These are phyloP conservation scores for Otocyon megalotis DNA, from an alignment of 2,113 vertebrate genomes.

Conservation along the genomic window DNA sequence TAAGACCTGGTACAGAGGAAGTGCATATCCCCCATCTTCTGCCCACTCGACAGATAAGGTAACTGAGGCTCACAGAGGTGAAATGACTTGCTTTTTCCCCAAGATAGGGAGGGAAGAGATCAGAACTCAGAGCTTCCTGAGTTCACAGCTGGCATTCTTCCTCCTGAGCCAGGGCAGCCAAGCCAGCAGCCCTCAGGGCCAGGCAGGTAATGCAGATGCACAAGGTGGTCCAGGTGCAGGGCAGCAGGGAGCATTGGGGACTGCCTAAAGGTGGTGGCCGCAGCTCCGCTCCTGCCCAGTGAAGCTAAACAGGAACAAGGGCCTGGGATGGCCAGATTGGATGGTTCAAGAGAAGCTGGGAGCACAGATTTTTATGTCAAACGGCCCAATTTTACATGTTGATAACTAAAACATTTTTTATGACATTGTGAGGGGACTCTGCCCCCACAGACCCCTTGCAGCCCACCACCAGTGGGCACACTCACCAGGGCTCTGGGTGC, in stretches of 20 bases:
- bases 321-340: background rate
- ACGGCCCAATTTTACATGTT: background rate
- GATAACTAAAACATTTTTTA: background rate
- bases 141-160: background rate
- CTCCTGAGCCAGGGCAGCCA: background rate
- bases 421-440: background rate
- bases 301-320: background rate
- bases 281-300: background rate
- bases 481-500: conserved; percentile 92
- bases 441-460: background rate
- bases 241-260: background rate
- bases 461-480: fast-evolving
- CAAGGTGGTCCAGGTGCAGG: background rate
- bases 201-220: background rate
- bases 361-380: background rate
- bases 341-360: background rate
- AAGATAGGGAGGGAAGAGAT: background rate
- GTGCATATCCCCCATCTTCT: background rate
- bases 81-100: background rate
- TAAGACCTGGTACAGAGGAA: background rate
- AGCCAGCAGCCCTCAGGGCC: background rate
- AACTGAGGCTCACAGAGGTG: background rate
- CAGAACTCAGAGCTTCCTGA: background rate
- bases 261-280: background rate
- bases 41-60: background rate